These are phyloP conservation scores for Melanotaenia boesemani DNA, from an alignment of 2,797 vertebrate species.

Conservation along the genomic window DNA sequence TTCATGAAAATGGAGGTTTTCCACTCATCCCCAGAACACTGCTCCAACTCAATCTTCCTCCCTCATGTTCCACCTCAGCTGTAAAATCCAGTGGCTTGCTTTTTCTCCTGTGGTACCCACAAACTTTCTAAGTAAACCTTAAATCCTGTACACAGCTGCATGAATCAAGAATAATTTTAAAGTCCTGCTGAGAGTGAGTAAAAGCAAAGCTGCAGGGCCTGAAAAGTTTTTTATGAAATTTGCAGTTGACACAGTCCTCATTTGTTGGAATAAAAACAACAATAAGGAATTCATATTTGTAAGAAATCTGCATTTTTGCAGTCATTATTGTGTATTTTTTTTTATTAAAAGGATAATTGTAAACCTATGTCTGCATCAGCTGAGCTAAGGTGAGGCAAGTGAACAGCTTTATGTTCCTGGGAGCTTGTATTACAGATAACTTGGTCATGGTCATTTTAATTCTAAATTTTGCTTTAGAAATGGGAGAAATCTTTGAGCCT, in stretches of 20 bases:
- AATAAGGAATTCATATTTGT: neutral
- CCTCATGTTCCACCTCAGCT: constrained; percentile 8
- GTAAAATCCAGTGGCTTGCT: neutral
- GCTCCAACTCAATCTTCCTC: constrained; percentile 2
- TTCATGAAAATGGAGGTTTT: neutral
- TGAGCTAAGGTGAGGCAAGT: neutral
- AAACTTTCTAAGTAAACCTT: neutral
- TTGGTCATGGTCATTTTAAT: neutral
- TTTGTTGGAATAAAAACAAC: neutral
- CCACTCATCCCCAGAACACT: constrained; percentile 4
- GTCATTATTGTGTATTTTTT: neutral
- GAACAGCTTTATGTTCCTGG: neutral
- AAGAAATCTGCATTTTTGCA: neutral
- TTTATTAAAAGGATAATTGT: neutral
- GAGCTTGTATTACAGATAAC: no score
- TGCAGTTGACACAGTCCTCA: neutral
- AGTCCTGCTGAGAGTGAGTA: constrained; percentile 3
- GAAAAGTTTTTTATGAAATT: neutral
- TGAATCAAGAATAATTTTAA: neutral
- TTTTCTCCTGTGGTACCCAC: neutral
- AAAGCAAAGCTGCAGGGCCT: constrained; percentile 3
- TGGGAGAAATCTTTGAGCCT: neutral
- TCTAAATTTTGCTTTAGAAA: neutral
- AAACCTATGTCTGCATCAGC: neutral
- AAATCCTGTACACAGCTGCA: neutral